Evolutionary conservation across 2,888 invertebrate genomes (phyloP).

Genomic region (Cosmorhoe ocellata): DNA sequence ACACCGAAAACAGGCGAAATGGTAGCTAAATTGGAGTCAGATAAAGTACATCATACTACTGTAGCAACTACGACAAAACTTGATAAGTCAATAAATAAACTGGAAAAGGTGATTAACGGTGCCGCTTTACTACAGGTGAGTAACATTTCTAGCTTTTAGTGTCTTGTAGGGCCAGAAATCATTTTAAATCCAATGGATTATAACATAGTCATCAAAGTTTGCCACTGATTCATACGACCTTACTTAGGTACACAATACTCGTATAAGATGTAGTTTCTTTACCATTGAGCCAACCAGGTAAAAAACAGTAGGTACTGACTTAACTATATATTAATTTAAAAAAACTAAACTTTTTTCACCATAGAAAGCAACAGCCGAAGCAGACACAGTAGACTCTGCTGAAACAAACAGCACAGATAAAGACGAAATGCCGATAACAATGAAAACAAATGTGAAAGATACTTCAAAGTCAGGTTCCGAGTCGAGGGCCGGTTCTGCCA

Average conservation of each 20-base stretch:
- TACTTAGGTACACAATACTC: no score
- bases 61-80: conserved; percentile 39
- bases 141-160: no score
- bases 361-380: conserved; percentile 54
- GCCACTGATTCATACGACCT: no score
- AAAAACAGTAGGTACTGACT: no score
- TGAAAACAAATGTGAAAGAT: background rate
- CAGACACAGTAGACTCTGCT: conserved; percentile 35
- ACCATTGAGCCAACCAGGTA: no score
- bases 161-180: no score
- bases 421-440: conserved; percentile 32
- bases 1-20: conserved; percentile 4
- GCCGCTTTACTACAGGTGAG: conserved; percentile 61
- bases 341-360: conserved; percentile 17
- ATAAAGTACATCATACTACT: background rate
- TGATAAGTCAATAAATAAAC: conserved; percentile 54
- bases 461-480: no score
- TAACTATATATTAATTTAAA: no score
- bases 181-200: no score
- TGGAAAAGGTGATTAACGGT: conserved; percentile 65
- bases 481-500: conserved; percentile 31
- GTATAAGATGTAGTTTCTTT: no score
- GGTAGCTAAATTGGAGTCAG: background rate
- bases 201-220: no score
- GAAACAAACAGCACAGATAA: conserved; percentile 49